phyloP scores from a whole-genome alignment of 2,113 vertebrate genomes.

The Brachyhypopomus gauderio region DNA sequence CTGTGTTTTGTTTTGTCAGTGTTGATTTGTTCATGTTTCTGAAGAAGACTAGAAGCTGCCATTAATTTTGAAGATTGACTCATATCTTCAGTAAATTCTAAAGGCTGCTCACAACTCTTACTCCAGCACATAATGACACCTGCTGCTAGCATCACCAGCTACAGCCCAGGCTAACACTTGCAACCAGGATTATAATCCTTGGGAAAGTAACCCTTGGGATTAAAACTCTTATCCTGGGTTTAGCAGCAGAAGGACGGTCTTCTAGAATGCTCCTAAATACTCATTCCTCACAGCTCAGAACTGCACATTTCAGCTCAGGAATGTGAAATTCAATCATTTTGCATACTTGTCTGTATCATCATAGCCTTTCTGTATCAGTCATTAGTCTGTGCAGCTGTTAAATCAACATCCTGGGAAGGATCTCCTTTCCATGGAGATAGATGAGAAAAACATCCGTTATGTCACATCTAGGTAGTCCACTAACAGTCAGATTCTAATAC shows the following conservation, averaged over 20 bases:
- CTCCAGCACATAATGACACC: neutral
- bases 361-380: neutral
- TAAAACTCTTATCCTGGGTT: too few species aligned
- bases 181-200: conserved; percentile 20
- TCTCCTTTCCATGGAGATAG: neutral
- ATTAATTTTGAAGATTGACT: neutral
- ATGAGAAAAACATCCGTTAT: conserved; percentile 15
- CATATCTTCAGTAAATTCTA: neutral
- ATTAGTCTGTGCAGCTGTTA: neutral
- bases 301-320: neutral
- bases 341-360: neutral
- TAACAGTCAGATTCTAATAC: conserved; percentile 4
- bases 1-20: neutral
- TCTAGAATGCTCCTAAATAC: neutral
- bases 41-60: neutral
- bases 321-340: neutral
- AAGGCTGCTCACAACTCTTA: neutral
- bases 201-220: neutral
- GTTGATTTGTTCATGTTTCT: too few species aligned
- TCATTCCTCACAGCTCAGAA: neutral
- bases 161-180: conserved; percentile 2
- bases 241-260: neutral
- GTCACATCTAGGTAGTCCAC: conserved; percentile 5
- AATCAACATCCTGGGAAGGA: neutral
- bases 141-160: neutral